Evolutionary conservation across 2,797 vertebrate species (phyloP).

Genomic region (Gallinago stenura): DNA sequence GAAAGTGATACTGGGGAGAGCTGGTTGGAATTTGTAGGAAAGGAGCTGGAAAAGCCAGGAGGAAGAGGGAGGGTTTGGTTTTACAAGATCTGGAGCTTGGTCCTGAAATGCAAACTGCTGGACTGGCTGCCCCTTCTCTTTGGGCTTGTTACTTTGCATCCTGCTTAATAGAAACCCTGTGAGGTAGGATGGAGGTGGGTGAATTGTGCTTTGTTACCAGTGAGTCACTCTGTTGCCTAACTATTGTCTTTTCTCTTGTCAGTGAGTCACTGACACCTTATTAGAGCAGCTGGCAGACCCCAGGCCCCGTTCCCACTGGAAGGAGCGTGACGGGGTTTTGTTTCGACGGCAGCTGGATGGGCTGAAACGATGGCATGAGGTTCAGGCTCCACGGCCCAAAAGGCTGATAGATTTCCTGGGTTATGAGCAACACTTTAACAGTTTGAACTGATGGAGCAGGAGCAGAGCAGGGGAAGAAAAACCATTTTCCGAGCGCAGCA

Average conservation of each 20-base stretch:
- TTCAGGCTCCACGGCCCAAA: background rate
- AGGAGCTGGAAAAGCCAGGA: background rate
- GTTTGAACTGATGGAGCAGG: background rate
- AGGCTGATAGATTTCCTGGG: background rate
- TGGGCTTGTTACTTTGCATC: background rate
- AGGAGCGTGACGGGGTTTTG: background rate
- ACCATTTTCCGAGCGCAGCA: background rate
- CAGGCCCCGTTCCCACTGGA: background rate
- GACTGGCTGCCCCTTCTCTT: background rate
- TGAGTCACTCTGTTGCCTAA: constrained; percentile 1
- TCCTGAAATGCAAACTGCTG: background rate
- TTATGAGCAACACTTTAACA: background rate
- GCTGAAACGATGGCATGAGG: background rate
- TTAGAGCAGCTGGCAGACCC: background rate
- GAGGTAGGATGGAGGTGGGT: background rate
- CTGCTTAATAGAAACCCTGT: background rate
- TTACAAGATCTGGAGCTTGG: background rate
- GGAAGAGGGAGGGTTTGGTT: background rate
- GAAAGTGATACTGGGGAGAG: background rate
- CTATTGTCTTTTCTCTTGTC: background rate
- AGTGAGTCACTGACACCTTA: background rate
- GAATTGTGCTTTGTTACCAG: background rate
- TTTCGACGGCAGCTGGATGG: background rate
- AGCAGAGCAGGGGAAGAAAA: background rate
- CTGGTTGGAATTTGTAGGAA: background rate